Conservation (phyloP, 2,113 vertebrate species). For the Chelonoidis abingdonii region DNA sequence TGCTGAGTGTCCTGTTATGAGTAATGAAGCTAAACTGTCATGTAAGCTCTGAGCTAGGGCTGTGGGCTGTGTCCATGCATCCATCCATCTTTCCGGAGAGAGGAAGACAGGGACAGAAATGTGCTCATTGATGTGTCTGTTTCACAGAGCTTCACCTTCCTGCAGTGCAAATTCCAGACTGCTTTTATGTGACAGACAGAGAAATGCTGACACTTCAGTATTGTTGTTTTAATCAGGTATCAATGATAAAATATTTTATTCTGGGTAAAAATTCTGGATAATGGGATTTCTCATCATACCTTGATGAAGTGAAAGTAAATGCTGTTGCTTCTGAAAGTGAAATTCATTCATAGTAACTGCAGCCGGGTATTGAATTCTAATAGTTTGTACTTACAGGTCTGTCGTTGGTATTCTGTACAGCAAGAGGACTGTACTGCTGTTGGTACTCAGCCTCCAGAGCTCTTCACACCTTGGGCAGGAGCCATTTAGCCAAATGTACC, state of each 20-base stretch:
- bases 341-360: rapidly evolving
- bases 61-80: too few relatives aligned
- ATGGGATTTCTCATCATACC: rapidly evolving
- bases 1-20: neutral
- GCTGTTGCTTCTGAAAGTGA: neutral
- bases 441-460: neutral
- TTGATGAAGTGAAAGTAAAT: neutral
- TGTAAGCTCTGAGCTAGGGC: neutral
- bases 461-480: neutral
- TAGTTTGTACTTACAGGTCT: neutral
- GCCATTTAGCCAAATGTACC: neutral
- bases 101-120: neutral
- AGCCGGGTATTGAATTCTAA: rapidly evolving
- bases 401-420: neutral
- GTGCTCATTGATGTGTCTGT: neutral
- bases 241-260: rapidly evolving
- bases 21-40: neutral
- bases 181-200: neutral
- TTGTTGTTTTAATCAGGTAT: neutral
- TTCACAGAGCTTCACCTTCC: neutral
- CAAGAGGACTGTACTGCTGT: neutral
- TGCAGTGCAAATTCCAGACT: neutral
- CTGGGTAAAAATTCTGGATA: too few relatives aligned
- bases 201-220: neutral
- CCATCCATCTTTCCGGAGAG: neutral